These are phyloP conservation scores for Ferrisia virgata DNA, from an alignment of 2,888 invertebrate species.

Conservation along the genomic window DNA sequence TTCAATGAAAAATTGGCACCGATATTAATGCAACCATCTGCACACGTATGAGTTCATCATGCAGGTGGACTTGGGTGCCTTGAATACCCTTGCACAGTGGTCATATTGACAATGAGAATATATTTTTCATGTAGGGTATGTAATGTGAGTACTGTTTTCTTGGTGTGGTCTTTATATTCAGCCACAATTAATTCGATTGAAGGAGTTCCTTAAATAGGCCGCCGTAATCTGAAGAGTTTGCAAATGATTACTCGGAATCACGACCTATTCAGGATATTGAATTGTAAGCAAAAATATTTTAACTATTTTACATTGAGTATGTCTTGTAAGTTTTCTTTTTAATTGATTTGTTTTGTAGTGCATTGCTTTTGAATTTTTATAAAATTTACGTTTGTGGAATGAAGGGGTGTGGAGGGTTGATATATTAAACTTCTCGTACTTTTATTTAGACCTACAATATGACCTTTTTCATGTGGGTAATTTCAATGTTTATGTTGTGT, in stretches of 20 bases:
- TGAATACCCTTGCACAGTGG: no score
- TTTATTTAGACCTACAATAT: no score
- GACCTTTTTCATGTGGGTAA: no score
- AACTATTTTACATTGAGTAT: not conserved
- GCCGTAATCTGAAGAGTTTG: not conserved
- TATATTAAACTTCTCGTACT: no score
- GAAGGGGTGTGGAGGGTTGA: no score
- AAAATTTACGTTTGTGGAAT: no score
- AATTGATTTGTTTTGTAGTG: no score
- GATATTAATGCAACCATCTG: not conserved
- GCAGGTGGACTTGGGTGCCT: not conserved
- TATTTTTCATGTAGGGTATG: not conserved
- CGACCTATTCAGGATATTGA: not conserved
- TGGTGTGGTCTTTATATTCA: not conserved
- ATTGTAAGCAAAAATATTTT: not conserved
- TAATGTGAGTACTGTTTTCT: not conserved
- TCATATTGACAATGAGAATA: not conserved
- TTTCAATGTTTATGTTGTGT: no score
- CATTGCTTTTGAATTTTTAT: no score
- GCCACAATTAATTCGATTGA: not conserved
- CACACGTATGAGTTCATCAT: not conserved
- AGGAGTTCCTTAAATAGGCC: not conserved
- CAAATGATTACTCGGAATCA: not conserved
- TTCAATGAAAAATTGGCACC: no score
- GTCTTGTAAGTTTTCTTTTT: no score